These are phyloP conservation scores for Buathra laborator DNA, from an alignment of 2,888 invertebrate genomes.

Conservation along the genomic window DNA sequence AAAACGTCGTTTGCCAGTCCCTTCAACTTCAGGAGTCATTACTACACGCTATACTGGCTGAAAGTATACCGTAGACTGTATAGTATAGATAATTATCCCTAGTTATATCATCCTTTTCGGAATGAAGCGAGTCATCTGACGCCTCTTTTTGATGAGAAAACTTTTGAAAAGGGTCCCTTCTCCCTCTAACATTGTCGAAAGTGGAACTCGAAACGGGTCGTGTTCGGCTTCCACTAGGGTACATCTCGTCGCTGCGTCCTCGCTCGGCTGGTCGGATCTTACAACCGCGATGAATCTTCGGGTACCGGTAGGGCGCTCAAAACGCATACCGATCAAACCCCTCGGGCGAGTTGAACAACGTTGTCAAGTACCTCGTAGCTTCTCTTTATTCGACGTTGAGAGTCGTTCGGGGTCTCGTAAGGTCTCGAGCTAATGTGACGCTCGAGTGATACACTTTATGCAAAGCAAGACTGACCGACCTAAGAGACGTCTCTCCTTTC, in stretches of 20 bases:
- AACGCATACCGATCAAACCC: conserved; percentile 25
- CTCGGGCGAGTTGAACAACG: conserved; percentile 37
- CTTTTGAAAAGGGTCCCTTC: conserved; percentile 46
- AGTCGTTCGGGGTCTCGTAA: conserved; percentile 38
- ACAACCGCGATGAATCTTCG: conserved; percentile 36
- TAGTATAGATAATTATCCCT: conserved; percentile 21
- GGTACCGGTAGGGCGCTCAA: not conserved
- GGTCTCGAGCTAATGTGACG: conserved; percentile 67
- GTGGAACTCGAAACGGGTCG: conserved; percentile 63
- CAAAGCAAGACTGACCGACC: conserved; percentile 72
- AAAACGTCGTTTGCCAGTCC: conserved; percentile 9
- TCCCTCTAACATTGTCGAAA: conserved; percentile 27
- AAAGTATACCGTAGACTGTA: conserved; percentile 1
- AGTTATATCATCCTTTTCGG: conserved; percentile 43
- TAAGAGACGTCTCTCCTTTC: conserved; percentile 71
- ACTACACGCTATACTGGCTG: conserved; percentile 1
- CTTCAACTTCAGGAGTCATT: conserved; percentile 45
- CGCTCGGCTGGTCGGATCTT: conserved; percentile 32
- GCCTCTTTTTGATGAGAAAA: conserved; percentile 51
- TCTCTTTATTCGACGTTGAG: conserved; percentile 48
- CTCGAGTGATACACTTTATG: conserved; percentile 76
- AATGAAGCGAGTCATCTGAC: conserved; percentile 51
- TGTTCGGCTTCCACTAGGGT: conserved; percentile 54
- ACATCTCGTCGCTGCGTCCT: conserved; percentile 42
- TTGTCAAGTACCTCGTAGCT: conserved; percentile 37